Percentiles rank a stretch among this genome's conserved stretches.
These are phyloP conservation scores for Sturmia bella DNA, from an alignment of 2,888 invertebrate genomes.

Conservation along the genomic window DNA sequence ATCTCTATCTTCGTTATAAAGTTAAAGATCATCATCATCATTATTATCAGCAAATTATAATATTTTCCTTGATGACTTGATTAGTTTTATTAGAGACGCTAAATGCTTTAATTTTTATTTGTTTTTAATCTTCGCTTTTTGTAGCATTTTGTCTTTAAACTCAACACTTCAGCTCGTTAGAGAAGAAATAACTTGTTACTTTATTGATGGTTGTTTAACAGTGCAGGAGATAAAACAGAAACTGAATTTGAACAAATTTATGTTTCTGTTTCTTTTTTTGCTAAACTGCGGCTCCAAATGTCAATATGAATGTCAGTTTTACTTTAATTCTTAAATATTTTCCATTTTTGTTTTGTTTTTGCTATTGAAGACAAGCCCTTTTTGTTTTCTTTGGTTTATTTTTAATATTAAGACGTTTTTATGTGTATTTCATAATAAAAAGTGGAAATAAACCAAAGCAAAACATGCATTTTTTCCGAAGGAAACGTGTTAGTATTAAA, in stretches of 20 bases:
- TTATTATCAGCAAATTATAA: slow-evolving; percentile 6
- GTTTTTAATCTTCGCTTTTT: slow-evolving; percentile 26
- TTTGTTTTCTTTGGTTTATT: slow-evolving; percentile 42
- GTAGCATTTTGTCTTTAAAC: slow-evolving; percentile 24
- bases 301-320: slow-evolving; percentile 69
- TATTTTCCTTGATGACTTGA: slow-evolving; percentile 61
- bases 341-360: slow-evolving; percentile 5
- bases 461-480: slow-evolving; percentile 9
- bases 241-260: slow-evolving; percentile 48
- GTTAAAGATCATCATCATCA: slow-evolving; percentile 11
- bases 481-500: slow-evolving; percentile 65
- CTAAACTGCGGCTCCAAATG: slow-evolving; percentile 61
- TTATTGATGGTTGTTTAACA: slow-evolving; percentile 53
- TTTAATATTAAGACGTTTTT: slow-evolving; percentile 19
- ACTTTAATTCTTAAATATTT: slow-evolving; percentile 61
- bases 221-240: slow-evolving; percentile 19
- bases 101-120: slow-evolving; percentile 51
- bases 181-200: slow-evolving; percentile 25
- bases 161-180: slow-evolving; percentile 42
- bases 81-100: slow-evolving; percentile 37
- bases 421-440: slow-evolving; percentile 32
- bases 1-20: slow-evolving; percentile 25
- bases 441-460: slow-evolving; percentile 34
- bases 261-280: slow-evolving; percentile 13
- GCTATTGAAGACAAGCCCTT: slow-evolving; percentile 59